phyloP scores from a whole-genome alignment of 2,113 vertebrate genomes.

The Ochotona princeps region DNA sequence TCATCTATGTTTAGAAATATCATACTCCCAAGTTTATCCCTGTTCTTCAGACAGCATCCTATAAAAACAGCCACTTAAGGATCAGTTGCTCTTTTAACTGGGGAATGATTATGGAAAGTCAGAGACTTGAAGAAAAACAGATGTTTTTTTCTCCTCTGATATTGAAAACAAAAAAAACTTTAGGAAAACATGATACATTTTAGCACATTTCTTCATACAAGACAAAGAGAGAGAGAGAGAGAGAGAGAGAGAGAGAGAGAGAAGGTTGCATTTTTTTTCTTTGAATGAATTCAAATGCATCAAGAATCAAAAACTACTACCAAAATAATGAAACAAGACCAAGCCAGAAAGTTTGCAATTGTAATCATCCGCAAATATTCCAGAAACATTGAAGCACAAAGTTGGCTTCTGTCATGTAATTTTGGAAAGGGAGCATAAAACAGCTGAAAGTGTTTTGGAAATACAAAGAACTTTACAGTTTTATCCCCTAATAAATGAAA shows the following conservation, averaged over 20 bases:
- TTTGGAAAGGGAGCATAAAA: constrained; percentile 49
- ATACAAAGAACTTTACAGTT: constrained; percentile 16
- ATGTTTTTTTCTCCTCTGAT: constrained; percentile 60
- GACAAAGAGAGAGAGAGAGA: constrained; percentile 40
- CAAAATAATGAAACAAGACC: constrained; percentile 4
- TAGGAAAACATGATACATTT: constrained; percentile 55
- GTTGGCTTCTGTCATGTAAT: constrained; percentile 60
- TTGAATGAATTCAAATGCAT: constrained; percentile 48
- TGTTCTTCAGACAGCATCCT: constrained; percentile 46
- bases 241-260: constrained; percentile 7
- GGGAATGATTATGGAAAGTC: constrained; percentile 55
- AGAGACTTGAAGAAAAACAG: constrained; percentile 76
- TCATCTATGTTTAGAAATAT: not conserved
- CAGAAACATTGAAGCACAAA: constrained; percentile 60
- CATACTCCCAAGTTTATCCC: constrained; percentile 5
- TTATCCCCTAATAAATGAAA: constrained; percentile 21
- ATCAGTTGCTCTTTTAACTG: constrained; percentile 45
- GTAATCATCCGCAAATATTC: constrained; percentile 48
- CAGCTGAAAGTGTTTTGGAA: constrained; percentile 58
- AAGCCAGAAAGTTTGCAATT: constrained; percentile 25
- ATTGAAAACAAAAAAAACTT: not conserved
- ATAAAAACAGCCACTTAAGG: constrained; percentile 65
- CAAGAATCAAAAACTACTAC: constrained; percentile 49
- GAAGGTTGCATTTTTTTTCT: constrained; percentile 7
- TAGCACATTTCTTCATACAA: constrained; percentile 40